Evolutionary conservation across 2,888 invertebrate genomes (phyloP).

Genomic region (Neoscelio sp.): DNA sequence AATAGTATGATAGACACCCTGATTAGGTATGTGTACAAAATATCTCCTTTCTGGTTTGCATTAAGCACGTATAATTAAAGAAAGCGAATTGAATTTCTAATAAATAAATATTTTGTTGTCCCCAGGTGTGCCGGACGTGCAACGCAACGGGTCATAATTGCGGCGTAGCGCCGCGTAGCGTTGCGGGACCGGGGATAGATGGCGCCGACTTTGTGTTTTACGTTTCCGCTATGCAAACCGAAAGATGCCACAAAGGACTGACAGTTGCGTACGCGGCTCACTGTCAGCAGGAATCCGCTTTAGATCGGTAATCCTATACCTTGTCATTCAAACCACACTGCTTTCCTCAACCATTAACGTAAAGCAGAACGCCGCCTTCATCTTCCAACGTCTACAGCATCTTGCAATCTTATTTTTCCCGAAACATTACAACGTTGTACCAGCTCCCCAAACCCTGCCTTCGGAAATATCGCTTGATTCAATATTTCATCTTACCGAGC

Average conservation of each 20-base stretch:
- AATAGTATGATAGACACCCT: too few species aligned
- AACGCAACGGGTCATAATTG: constrained; percentile 95
- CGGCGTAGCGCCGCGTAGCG: constrained; percentile 84
- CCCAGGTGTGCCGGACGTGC: constrained; percentile 93
- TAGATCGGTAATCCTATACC: constrained; percentile 89
- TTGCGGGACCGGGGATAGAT: constrained; percentile 88
- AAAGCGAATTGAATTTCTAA: background rate
- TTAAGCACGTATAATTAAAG: constrained; percentile 94
- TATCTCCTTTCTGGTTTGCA: constrained; percentile 78
- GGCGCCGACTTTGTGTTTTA: constrained; percentile 98
- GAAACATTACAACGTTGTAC: too few species aligned
- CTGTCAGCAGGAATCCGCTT: constrained; percentile 97
- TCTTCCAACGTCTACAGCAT: too few species aligned
- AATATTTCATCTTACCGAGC: constrained; percentile 33
- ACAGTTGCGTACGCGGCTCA: constrained; percentile 99
- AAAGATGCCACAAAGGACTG: constrained; percentile 94
- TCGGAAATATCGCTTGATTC: constrained; percentile 27
- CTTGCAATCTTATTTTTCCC: too few species aligned
- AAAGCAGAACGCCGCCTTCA: too few species aligned
- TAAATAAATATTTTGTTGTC: constrained; percentile 35
- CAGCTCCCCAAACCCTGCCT: background rate
- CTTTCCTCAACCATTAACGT: too few species aligned
- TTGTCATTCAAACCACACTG: constrained; percentile 45
- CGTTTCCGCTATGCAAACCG: constrained; percentile 97
- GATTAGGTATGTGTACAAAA: background rate